Evolutionary conservation across 2,888 invertebrate species (phyloP).

Genomic region (Pegoplata infirma): DNA sequence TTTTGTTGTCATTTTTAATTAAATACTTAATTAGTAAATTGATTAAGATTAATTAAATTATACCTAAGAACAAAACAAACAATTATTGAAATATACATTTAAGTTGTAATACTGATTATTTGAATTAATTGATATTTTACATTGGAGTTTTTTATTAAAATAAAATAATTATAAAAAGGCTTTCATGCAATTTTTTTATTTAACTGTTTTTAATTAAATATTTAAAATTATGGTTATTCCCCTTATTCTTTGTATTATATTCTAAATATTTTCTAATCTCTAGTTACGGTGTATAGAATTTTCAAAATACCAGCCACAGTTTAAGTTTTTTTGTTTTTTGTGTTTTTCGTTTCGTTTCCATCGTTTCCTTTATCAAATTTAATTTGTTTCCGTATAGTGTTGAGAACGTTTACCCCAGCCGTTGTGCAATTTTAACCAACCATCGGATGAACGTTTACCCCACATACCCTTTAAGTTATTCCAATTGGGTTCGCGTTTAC

Average conservation of each 20-base stretch:
- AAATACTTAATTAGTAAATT: neutral
- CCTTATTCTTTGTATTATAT: constrained; percentile 12
- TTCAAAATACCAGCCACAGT: constrained; percentile 40
- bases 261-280: neutral
- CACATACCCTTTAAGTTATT: constrained; percentile 88
- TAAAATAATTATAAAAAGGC: constrained; percentile 37
- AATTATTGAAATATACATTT: neutral
- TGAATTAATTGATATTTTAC: neutral
- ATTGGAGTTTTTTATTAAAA: neutral
- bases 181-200: constrained; percentile 60
- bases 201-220: constrained; percentile 10
- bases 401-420: constrained; percentile 73
- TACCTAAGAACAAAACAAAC: no score
- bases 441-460: constrained; percentile 79
- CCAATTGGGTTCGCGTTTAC: constrained; percentile 88
- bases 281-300: constrained; percentile 1
- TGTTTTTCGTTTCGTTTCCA: no score
- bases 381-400: constrained; percentile 51
- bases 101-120: constrained; percentile 1
- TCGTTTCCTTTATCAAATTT: no score
- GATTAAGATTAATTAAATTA: neutral
- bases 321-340: no score
- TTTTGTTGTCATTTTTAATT: neutral
- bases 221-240: neutral
- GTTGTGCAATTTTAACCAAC: constrained; percentile 68